Conservation (phyloP, 2,113 vertebrate genomes). For the Numenius arquata region DNA sequence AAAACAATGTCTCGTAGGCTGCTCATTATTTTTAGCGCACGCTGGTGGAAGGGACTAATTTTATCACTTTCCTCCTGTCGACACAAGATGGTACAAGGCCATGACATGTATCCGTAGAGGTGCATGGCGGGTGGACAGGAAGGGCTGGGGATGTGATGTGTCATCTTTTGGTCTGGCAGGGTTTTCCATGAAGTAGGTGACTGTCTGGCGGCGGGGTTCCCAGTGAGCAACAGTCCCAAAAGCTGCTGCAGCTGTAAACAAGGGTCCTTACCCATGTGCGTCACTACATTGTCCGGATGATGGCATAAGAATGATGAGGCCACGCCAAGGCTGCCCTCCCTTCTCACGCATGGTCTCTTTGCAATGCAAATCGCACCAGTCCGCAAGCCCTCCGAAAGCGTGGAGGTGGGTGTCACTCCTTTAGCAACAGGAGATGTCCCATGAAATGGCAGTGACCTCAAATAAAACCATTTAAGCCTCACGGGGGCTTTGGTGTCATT, state of each 20-base stretch:
- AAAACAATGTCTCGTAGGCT: background rate
- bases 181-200: background rate
- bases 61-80: background rate
- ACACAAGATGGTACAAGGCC: fast-evolving
- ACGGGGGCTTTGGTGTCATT: background rate
- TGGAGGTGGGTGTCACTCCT: background rate
- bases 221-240: background rate
- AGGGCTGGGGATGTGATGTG: background rate
- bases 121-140: background rate
- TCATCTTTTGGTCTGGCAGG: background rate
- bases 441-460: background rate
- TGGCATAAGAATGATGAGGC: fast-evolving
- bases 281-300: background rate
- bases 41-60: background rate
- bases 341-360: background rate
- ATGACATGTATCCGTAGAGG: background rate
- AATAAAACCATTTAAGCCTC: background rate
- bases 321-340: background rate
- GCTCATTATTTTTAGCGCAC: background rate
- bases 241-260: background rate
- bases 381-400: fast-evolving
- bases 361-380: background rate
- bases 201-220: background rate
- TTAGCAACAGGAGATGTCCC: background rate
- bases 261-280: background rate